phyloP scores from a whole-genome alignment of 2,888 invertebrate genomes.

The Eristalinus aeneus region DNA sequence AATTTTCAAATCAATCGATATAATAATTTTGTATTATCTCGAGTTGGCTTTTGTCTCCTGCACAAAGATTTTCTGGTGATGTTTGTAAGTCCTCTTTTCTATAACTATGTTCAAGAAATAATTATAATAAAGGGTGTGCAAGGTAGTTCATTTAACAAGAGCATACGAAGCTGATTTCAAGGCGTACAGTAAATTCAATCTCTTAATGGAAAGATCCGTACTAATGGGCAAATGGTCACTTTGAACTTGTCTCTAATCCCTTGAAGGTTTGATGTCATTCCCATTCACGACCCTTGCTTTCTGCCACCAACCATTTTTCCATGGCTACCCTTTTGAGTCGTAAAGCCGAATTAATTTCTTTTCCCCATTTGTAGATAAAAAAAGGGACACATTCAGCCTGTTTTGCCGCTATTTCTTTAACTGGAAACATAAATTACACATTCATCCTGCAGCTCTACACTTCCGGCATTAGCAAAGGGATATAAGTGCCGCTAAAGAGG shows the following conservation, averaged over 20 bases:
- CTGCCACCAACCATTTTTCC: constrained; percentile 7
- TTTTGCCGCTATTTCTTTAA: constrained; percentile 12
- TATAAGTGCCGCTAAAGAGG: constrained; percentile 14
- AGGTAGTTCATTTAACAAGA: background rate
- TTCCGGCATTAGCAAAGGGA: constrained; percentile 36
- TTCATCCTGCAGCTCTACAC: constrained; percentile 30
- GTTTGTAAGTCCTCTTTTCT: too few species aligned
- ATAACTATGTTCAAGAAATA: background rate
- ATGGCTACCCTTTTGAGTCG: constrained; percentile 10
- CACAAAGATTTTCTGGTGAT: too few species aligned
- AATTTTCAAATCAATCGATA: too few species aligned
- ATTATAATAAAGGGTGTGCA: background rate
- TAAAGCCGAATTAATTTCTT: constrained; percentile 33
- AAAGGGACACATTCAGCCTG: background rate
- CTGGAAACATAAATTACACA: constrained; percentile 48
- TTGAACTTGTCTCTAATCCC: background rate
- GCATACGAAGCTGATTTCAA: background rate
- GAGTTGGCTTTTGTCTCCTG: too few species aligned
- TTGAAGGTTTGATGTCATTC: constrained; percentile 9
- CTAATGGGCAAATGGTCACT: background rate
- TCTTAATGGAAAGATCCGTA: background rate
- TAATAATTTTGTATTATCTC: too few species aligned
- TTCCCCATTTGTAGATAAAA: background rate
- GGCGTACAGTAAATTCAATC: background rate
- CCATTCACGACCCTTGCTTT: background rate